Evolutionary conservation across 1,140 invertebrate species (phyloP), one percentile per base, ranked within the genome.

Genomic region (Orchestia grillus): DNA sequence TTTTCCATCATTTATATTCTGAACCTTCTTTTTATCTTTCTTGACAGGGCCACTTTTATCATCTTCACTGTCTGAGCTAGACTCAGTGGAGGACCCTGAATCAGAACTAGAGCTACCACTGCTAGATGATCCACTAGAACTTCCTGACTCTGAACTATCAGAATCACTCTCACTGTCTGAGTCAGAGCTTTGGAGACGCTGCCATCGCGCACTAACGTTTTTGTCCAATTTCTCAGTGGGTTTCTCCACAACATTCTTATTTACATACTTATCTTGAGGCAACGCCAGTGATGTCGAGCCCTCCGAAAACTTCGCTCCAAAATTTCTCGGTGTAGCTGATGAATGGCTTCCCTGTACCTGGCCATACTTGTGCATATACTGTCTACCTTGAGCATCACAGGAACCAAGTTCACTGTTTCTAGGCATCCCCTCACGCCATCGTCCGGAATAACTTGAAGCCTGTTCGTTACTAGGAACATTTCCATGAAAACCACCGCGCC

Each of bases 121-220:
- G 40, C 92, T 94, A 47, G 92, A 94, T 15, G 43, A 45, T n/a
- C 92, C 92, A 94, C 92, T 94, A 45, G 92, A 94, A 45, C 41
- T 44, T 44, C 92, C 92, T 8, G 92, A 94, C 41, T 44, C 92
- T 8, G 92, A 94, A 47, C 92, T 94, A 44, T 94, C 92, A 4
- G 92, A 94, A 94, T 94, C 92, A 94, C 92, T 94, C 19, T 94
- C 92, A 40, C 92, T 94, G 0, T 94, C 92, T n/a, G 92, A 94
- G 36, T 94, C 92, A 44, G 92, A 94, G 36, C 92, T 94, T 40
- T 94, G 92, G 11, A 94, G 44, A 0, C 92, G 92, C 44, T 94
- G 92, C 92, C 92, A 94, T 45, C 92, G 43, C 8, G 92, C 92
- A 94, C 92, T 94, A 23, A 94, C 92, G 40, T 94, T 94, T 45